These are phyloP conservation scores for Ephydatia muelleri DNA, from an alignment of 37 sponge, comb jelly and placozoan genomes.

Conservation along the genomic window DNA sequence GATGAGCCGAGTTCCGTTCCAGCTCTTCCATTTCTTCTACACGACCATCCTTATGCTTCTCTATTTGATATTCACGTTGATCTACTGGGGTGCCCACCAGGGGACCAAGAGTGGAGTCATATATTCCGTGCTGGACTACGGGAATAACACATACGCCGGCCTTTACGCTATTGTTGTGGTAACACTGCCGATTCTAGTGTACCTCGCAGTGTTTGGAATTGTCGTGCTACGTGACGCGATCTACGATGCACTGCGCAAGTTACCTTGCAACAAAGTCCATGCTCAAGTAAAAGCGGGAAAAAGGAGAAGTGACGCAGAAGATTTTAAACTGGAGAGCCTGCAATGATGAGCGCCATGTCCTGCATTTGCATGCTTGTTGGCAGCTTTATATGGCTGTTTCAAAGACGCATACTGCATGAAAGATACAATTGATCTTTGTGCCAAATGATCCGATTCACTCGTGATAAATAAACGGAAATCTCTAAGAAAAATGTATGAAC, in stretches of 20 bases:
- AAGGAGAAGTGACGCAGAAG: background rate
- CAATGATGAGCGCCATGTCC: background rate
- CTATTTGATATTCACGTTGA: constrained; percentile 54
- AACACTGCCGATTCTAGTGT: constrained; percentile 7
- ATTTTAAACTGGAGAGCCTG: background rate
- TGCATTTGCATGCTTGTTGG: too few species aligned
- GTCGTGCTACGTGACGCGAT: constrained; percentile 45
- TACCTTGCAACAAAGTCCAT: background rate
- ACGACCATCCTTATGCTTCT: constrained; percentile 8
- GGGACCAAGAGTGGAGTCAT: constrained; percentile 31
- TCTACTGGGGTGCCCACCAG: constrained; percentile 67
- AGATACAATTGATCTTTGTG: too few species aligned
- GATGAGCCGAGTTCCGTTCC: constrained; percentile 41
- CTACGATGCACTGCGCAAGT: background rate
- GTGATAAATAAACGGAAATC: too few species aligned
- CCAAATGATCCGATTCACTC: too few species aligned
- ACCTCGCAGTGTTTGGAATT: constrained; percentile 21
- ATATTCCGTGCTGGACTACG: constrained; percentile 50
- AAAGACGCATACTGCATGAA: too few species aligned
- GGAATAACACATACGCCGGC: background rate
- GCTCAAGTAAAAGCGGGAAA: background rate
- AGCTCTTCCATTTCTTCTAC: constrained; percentile 50
- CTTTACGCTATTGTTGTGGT: constrained; percentile 8
- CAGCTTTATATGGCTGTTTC: too few species aligned
- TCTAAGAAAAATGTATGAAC: too few species aligned